These are phyloP conservation scores for Platycercus adscitus DNA, from an alignment of 2,113 vertebrate genomes.

Conservation along the genomic window DNA sequence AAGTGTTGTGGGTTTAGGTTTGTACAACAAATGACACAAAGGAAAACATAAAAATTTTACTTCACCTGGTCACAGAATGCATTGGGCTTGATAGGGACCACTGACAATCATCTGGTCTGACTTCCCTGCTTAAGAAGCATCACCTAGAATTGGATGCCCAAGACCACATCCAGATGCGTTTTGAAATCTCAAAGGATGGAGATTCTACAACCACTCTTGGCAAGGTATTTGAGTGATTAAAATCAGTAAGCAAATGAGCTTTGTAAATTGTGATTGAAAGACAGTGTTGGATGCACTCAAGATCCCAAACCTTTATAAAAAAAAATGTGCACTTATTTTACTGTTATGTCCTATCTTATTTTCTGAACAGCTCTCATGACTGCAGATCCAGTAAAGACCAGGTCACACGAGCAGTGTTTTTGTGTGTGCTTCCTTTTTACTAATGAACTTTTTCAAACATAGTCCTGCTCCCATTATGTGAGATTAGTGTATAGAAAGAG, in stretches of 20 bases:
- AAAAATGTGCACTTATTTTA: neutral
- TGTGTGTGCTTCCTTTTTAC: neutral
- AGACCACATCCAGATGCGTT: neutral
- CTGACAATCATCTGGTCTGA: neutral
- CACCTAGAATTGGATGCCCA: neutral
- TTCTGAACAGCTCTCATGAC: neutral
- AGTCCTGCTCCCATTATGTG: fast-evolving
- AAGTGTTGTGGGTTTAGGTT: neutral
- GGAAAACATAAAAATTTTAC: neutral
- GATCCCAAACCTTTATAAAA: neutral
- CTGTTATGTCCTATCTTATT: neutral
- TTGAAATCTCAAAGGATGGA: neutral
- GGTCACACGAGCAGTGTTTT: neutral
- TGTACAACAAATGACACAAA: neutral
- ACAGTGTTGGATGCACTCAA: neutral
- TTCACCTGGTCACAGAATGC: neutral
- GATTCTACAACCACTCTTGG: neutral
- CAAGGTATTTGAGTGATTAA: neutral
- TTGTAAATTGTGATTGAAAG: neutral
- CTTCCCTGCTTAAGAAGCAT: neutral
- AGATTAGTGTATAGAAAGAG: neutral
- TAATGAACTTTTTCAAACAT: neutral
- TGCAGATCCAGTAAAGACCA: neutral
- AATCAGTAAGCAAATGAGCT: neutral
- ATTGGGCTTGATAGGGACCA: neutral